Percentiles rank a stretch among this genome's conserved stretches.
phyloP scores from a whole-genome alignment of 2,888 invertebrate species.

The Carterocephalus palaemon region DNA sequence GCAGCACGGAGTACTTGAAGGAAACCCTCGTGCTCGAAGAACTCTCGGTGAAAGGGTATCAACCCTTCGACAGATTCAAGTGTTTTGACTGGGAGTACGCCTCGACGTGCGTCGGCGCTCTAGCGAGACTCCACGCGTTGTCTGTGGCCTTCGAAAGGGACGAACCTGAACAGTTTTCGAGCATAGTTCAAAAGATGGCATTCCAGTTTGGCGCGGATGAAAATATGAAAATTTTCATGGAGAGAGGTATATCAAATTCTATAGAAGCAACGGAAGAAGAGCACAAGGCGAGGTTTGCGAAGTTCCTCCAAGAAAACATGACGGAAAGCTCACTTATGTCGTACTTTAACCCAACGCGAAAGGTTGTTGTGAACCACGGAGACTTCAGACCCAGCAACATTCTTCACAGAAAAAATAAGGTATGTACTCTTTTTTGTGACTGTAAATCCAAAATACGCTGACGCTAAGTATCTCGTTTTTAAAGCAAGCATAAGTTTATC shows the following conservation, averaged over 20 bases:
- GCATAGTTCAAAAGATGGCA: constrained; percentile 3
- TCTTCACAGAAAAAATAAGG: constrained; percentile 30
- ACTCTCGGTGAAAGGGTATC: constrained; percentile 34
- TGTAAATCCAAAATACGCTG: too few relatives aligned
- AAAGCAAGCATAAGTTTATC: too few relatives aligned
- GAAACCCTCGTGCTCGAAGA: constrained; percentile 39
- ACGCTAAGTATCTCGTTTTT: background rate
- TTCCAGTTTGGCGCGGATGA: constrained; percentile 13
- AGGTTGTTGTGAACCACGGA: constrained; percentile 32
- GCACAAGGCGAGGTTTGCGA: constrained; percentile 35
- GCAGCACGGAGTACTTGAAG: constrained; percentile 26
- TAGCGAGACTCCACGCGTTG: constrained; percentile 48
- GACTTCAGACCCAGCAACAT: constrained; percentile 39
- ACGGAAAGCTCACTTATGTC: constrained; percentile 25
- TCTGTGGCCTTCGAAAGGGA: constrained; percentile 42
- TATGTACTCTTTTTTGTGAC: too few relatives aligned
- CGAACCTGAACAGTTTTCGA: constrained; percentile 38
- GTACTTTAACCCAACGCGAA: constrained; percentile 30
- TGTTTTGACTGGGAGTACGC: constrained; percentile 41
- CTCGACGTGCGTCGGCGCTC: constrained; percentile 33
- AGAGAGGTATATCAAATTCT: constrained; percentile 26
- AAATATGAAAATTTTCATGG: constrained; percentile 25
- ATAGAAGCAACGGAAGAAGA: constrained; percentile 36
- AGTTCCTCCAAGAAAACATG: constrained; percentile 31
- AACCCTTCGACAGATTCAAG: constrained; percentile 33